Evolutionary conservation across 2,113 vertebrate genomes (phyloP), one percentile per base, ranked within the genome.

Genomic region (Antechinus stuartii): DNA sequence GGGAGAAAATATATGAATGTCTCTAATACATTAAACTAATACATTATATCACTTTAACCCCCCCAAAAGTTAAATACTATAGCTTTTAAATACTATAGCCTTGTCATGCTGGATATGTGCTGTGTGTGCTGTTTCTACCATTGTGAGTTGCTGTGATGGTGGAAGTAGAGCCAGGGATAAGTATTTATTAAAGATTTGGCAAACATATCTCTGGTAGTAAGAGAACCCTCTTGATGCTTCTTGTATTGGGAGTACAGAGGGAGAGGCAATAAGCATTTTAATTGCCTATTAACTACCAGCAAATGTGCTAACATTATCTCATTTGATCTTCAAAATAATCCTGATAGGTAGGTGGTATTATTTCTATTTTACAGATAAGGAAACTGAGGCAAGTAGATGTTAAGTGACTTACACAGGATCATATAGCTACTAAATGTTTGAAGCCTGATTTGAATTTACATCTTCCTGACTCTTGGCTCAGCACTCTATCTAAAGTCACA

Each of bases 21-120:
- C 84, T 89, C 68, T 84, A 52, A 76, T 47, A 91, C 27, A 30
- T 95, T 53, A 47, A 49, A 49, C 56, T 49, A 52, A 76, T 47
- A 90, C 27, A 30, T 95, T 53, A 47, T 68, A 42, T 93, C n/a
- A 76, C 12, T 25, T 92, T 95, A 91, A 68, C 52, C 42, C 42
- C 50, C 42, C 50, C 42, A 84, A 42, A 42, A 42, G 0, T 84
- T 84, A 84, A 84, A 84, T 42, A 42, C 35, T 84, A 14, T 35
- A 68, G 61, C 3, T 47, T 9, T 84, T 84, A 84, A 84, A 84
- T 42, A 84, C 35, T 84, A 14, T 35, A 68, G 61, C 3, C 3
- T 14, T 16, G 23, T 57, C 55, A 52, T 24, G 23, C 68, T 92
- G 26, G 56, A 26, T 61, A 26, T 61, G 54, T 30, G 57, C 27